phyloP scores from a whole-genome alignment of 1,140 invertebrate species.

The Spodoptera frugiperda region DNA sequence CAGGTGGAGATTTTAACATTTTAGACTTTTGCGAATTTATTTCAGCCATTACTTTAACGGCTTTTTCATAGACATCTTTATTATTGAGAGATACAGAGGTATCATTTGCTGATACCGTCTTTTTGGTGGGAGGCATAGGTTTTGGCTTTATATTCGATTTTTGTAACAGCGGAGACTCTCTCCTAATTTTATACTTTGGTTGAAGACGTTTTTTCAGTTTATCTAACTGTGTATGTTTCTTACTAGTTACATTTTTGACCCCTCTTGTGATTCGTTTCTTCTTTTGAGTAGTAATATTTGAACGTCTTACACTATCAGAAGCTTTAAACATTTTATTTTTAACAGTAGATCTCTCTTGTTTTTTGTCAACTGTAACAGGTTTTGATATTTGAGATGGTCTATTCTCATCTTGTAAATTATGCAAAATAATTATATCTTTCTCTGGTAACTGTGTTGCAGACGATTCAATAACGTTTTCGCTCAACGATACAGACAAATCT shows the following conservation, averaged over 20 bases:
- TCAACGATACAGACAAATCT: too few species aligned
- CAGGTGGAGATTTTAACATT: neutral
- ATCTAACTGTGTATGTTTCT: slow-evolving; percentile 68
- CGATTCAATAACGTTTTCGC: too few species aligned
- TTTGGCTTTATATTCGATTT: slow-evolving; percentile 54
- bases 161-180: slow-evolving; percentile 45
- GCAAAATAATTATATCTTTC: neutral
- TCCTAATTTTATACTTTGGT: slow-evolving; percentile 72
- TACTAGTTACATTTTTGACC: slow-evolving; percentile 50
- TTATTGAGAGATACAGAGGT: slow-evolving; percentile 57
- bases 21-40: slow-evolving; percentile 58
- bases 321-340: neutral
- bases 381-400: too few species aligned
- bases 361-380: neutral
- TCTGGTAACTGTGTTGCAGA: neutral
- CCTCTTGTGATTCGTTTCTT: neutral
- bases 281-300: neutral
- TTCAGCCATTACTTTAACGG: slow-evolving; percentile 70
- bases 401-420: neutral
- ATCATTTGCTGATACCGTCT: slow-evolving; percentile 45
- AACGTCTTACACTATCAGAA: neutral
- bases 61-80: slow-evolving; percentile 73
- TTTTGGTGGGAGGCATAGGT: slow-evolving; percentile 44
- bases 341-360: neutral
- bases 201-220: slow-evolving; percentile 67